Base-by-base conservation (phyloP, 1,140 invertebrate species). In the Leptinotarsa undecemlineata region DNA sequence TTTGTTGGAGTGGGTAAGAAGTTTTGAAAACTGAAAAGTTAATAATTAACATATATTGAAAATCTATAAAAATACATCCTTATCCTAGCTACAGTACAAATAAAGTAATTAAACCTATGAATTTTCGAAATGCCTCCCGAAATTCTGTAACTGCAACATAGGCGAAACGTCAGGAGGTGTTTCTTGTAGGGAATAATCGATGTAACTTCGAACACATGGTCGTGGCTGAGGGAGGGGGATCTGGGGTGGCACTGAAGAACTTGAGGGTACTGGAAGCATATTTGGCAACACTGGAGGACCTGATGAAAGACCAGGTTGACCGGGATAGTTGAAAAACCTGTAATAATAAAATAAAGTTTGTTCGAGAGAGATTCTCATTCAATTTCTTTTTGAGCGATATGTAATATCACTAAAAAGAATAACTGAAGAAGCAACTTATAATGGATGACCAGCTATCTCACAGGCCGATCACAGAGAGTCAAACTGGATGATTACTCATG, bases 251-350 rank as follows among this genome's bases (percentile, higher is more conserved):
- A 76, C 3, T 33, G 76, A 47, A 14, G 74, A 48, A 15, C 33
- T 70, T 15, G 73, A 57, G 14, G 74, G 74, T 57, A 78, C 23
- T 8, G 79, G 77, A 68, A 76, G 17, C 26, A 76, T 75, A 68
- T 71, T 77, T 13, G 62, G 64, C n/a, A 86, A 73, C 62, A 84
- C 76, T 23, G 84, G 78, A 51, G 86, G 84, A 11, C 85, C 77
- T 64, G 85, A 85, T n/a, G 86, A 83, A 3, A 85, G 82, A 15
- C 84, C 78, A 67, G 79, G 78, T 80, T 87, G 86, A 72, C 85
- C 82, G 23, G 87, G 85, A 74, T 88, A 88, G 77, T 89, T 89
- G 63, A 89, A 89, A 78, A 89, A 89, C 88, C 88, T 89, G 57
- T 26, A 77, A 79, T 68, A 51, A 74, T 11, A 72, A 11, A 60